Conservation (phyloP, 2,888 invertebrate genomes). For the Drosophila emarginata region DNA sequence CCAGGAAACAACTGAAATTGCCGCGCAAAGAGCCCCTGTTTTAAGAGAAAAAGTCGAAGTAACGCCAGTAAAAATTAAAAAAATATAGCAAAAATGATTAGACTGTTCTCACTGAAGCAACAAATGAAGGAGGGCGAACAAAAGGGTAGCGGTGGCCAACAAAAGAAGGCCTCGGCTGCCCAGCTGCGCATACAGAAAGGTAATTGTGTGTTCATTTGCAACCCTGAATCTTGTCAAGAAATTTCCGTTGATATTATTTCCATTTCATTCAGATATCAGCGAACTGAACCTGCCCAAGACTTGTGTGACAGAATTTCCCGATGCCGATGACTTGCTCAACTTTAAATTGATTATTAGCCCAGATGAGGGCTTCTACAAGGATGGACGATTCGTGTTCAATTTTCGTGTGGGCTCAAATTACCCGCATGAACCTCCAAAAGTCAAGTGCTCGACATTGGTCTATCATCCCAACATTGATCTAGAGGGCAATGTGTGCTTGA, state of each 20-base stretch:
- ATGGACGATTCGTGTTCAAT: conserved; percentile 97
- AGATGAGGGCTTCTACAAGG: conserved; percentile 98
- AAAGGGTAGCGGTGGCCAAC: conserved; percentile 88
- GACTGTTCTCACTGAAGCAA: conserved; percentile 98
- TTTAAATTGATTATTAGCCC: conserved; percentile 98
- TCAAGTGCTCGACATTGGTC: conserved; percentile 98
- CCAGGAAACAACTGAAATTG: conserved; percentile 35
- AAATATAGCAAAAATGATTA: conserved; percentile 88
- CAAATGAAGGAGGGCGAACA: conserved; percentile 98
- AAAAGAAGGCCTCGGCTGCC: conserved; percentile 97
- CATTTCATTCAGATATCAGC: conserved; percentile 90
- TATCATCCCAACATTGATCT: conserved; percentile 99
- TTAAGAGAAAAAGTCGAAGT: conserved; percentile 32
- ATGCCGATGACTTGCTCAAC: conserved; percentile 96
- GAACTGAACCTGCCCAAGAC: conserved; percentile 98
- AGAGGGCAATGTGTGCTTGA: conserved; percentile 98
- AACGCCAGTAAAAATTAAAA: conserved; percentile 29
- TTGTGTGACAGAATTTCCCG: conserved; percentile 97
- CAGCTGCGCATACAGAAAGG: conserved; percentile 99
- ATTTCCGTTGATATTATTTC: background rate
- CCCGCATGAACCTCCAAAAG: conserved; percentile 99
- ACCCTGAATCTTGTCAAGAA: background rate
- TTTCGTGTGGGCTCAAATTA: conserved; percentile 96
- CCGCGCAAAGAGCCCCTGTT: conserved; percentile 35
- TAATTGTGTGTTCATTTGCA: conserved; percentile 77